Base-by-base conservation (phyloP, 2,888 invertebrate species). In the Noctua comes region DNA sequence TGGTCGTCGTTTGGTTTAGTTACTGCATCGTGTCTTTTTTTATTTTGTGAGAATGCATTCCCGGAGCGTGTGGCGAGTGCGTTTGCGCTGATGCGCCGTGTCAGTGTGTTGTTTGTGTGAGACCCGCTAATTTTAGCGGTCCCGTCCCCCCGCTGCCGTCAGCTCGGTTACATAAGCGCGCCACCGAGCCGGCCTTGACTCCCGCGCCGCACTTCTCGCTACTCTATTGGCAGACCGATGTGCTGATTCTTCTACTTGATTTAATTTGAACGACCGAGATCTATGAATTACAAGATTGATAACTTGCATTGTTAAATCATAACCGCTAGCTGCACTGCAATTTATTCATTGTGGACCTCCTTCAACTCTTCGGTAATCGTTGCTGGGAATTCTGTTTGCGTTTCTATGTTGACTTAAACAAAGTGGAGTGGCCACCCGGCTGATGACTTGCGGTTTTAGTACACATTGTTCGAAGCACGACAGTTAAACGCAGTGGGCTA, bases 181-280 rank as follows among this genome's bases (percentile, higher is more conserved):
- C 94, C 93, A 93, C 93, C 88, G 84, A 79, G 80, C 87, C 93
- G 96, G 96, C 97, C 97, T 97, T 97, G 97, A 97, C 96, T 97
- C 97, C 96, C 95, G 96, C 96, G 96, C 96, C 91, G 93, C 90
- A 91, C 91, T 90, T 89, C 91, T 89, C 89, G 89, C 86, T 89
- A 85, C 89, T 90, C 90, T 90, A 93, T 92, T 94, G 93, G 91
- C 92, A 92, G 91, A 89, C 91, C 86, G 84, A 90, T 90, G 88
- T 90, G 88, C 87, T 90, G 85, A 88, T 90, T 89, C 89, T 85
- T 81, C 88, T 86, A 86, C 79, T 84, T 76, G 74, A 77, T 89
- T 86, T 82, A 81, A 81, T 89, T 86, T 77, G 76, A 82, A 73
- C 73, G 77, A 48, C 72, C 77, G 69, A 75, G 75, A 82, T 85